These are phyloP conservation scores for Halesus radiatus DNA, from an alignment of 1,140 invertebrate genomes.

Conservation along the genomic window DNA sequence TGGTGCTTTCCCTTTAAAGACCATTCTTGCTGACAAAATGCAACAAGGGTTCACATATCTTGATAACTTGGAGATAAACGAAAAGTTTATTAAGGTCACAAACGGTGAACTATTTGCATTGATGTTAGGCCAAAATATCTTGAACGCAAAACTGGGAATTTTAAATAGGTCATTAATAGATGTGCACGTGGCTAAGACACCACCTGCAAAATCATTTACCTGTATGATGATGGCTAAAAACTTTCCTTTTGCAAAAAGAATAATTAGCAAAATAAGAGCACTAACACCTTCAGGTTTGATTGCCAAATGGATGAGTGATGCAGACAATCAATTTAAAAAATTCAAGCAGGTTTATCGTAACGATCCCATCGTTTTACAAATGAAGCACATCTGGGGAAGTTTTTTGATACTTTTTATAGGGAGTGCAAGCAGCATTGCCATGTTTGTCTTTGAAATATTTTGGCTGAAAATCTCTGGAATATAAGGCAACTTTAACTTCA, in stretches of 20 bases:
- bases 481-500: too few relatives aligned
- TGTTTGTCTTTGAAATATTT: neutral
- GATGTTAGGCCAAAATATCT: neutral
- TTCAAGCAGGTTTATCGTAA: neutral
- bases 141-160: neutral
- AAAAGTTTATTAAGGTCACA: neutral
- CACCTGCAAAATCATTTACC: neutral
- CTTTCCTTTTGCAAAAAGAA: neutral
- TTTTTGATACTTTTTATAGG: slow-evolving; percentile 12
- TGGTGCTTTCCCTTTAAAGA: neutral
- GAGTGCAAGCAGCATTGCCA: neutral
- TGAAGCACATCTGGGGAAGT: slow-evolving; percentile 21
- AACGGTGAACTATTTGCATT: neutral
- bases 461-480: neutral
- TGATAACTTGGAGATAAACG: neutral
- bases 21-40: neutral
- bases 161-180: neutral
- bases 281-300: neutral
- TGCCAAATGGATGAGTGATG: neutral
- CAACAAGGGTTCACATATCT: neutral
- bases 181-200: neutral
- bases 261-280: neutral
- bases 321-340: neutral
- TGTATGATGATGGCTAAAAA: slow-evolving; percentile 3
- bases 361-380: neutral